Percentiles rank a stretch among this genome's conserved stretches.
These are phyloP conservation scores for Rallus crepitans DNA, from an alignment of 2,797 vertebrate species.

Conservation along the genomic window DNA sequence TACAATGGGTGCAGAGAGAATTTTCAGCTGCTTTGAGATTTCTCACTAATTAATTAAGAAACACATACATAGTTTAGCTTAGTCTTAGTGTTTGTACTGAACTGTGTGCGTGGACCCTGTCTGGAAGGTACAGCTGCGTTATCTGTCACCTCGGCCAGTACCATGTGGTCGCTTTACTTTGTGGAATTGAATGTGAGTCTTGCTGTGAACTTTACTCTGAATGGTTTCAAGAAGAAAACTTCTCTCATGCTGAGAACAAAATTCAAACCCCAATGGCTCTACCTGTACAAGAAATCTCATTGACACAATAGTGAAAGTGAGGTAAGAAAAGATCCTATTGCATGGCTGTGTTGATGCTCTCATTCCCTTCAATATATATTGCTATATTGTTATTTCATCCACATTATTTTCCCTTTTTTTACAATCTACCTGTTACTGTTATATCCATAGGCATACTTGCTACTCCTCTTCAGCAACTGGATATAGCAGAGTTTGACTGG, in stretches of 20 bases:
- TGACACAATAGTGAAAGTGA: background rate
- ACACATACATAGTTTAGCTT: background rate
- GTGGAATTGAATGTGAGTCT: background rate
- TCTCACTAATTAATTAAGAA: background rate
- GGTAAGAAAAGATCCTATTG: background rate
- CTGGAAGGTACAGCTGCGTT: background rate
- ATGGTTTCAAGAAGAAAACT: background rate
- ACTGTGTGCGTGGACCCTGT: background rate
- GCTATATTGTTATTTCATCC: background rate
- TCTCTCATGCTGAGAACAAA: background rate
- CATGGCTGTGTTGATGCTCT: background rate
- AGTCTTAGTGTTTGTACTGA: background rate
- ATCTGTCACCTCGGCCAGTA: background rate
- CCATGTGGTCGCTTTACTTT: background rate
- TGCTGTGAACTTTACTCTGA: background rate
- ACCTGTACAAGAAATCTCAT: background rate
- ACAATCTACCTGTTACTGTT: background rate
- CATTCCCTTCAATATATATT: background rate
- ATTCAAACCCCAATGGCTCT: background rate
- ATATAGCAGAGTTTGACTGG: background rate
- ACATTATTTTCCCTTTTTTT: background rate
- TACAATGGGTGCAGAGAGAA: background rate
- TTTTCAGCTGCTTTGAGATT: background rate
- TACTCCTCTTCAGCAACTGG: background rate
- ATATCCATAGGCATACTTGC: background rate